Evolutionary conservation across 37 sponge, comb jelly and placozoan species (phyloP), one percentile per base, ranked within the genome.

Genomic region (Cladorhizidae sp.): DNA sequence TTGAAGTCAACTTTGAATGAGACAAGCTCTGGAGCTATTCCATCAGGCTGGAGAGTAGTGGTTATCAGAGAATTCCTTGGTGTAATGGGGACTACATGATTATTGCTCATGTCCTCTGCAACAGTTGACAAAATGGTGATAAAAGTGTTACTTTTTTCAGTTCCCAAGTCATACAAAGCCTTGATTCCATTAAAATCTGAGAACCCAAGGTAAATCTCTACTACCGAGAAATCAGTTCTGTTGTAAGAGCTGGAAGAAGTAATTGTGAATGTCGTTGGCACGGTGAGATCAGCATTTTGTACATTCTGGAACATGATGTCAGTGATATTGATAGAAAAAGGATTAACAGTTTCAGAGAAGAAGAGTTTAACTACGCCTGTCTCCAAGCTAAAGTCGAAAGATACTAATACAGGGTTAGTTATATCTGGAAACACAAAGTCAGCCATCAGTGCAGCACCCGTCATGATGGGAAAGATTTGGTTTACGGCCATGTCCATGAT

Each of bases 331-430:
- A 95, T 73, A 23, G 78, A 73, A 36, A 74, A 33, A 14, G 90
- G 86, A 67, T 87, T 83, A 21, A 95, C 68, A 43, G 96, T 95
- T 67, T 95, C 96, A 57, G 92, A 89, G 91, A 95, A 95, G 14
- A 65, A 80, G 11, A 95, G 80, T 5, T 42, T 67, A 17, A 95
- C 32, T 18, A 67, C 31, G 37, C 90, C 85, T 18, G 68, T 39
- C 40, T 95, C 82, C 23, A 93, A 72, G 63, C 85, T 56, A 29
- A 95, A 67, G 3, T 41, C 57, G 72, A 90, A 95, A 0, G 37
- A 23, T 0, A 55, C 85, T 11, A 95, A 67, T 3, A 31, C 67
- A 52, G 96, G 96, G 29, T 55, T 56, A 20, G 91, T 90, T 40
- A 70, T 63, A 73, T 95, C 96, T 26, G 57, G 64, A 35, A 87